These are phyloP conservation scores for Serranus cabrilla DNA, from an alignment of 2,797 vertebrate species.

Conservation along the genomic window DNA sequence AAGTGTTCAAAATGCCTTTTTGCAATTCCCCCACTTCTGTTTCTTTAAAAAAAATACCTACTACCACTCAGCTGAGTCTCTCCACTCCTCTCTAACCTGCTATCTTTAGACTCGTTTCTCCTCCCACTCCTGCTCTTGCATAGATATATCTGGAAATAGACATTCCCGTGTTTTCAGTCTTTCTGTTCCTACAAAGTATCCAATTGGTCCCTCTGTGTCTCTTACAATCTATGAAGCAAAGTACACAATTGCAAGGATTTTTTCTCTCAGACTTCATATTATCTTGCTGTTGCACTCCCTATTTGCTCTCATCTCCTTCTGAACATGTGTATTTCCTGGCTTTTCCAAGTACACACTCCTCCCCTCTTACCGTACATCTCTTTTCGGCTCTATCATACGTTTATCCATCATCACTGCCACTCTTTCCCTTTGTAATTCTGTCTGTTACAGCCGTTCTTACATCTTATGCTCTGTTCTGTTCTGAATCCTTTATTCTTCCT, in stretches of 20 bases:
- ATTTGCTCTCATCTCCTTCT: slow-evolving; percentile 26
- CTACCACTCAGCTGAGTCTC: slow-evolving; percentile 41
- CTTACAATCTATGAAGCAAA: not conserved
- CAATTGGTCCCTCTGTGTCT: slow-evolving; percentile 11
- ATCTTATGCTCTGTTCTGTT: slow-evolving; percentile 12
- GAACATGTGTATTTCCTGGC: slow-evolving; percentile 19
- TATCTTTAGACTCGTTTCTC: slow-evolving; percentile 59
- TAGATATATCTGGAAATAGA: slow-evolving; percentile 73
- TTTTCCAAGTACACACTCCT: slow-evolving; percentile 17
- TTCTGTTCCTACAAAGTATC: slow-evolving; percentile 21
- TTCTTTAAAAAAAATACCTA: slow-evolving; percentile 1
- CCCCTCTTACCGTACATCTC: not conserved
- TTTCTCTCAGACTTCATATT: slow-evolving; percentile 34
- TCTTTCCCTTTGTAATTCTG: not conserved
- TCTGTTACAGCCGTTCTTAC: slow-evolving; percentile 19
- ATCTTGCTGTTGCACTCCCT: slow-evolving; percentile 16
- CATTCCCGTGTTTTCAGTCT: slow-evolving; percentile 52
- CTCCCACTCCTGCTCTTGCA: slow-evolving; percentile 70
- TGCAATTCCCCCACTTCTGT: not conserved
- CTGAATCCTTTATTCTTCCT: slow-evolving; percentile 16
- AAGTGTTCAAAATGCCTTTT: slow-evolving; percentile 26
- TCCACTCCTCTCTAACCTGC: slow-evolving; percentile 53
- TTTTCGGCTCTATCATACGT: not conserved
- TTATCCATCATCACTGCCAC: not conserved
- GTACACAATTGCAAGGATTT: slow-evolving; percentile 20